Evolutionary conservation across 2,888 invertebrate species (phyloP), one percentile per base, ranked within the genome.

Genomic region (Prenolepis imparis): DNA sequence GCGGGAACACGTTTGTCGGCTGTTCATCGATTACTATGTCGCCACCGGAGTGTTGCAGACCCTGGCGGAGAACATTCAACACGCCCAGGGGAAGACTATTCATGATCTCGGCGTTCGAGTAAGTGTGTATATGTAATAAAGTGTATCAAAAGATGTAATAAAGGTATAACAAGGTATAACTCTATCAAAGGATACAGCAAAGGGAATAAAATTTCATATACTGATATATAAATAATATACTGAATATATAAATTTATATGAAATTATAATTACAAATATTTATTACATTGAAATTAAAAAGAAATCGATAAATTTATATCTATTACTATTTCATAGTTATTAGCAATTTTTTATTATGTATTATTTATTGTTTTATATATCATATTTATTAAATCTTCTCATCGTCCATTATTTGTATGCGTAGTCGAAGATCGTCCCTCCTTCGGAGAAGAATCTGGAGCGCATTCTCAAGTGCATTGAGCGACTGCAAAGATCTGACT

Each of bases 1-100:
- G 87, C 97, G 98, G 86, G 97, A 97, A 84, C 97, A 98, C 92
- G 96, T 99, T 86, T 98, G 98, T 93, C 96, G 97, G 89, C 95
- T 98, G 91, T 97, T 98, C 92, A 97, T 99, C 85, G 97, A 98
- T 75, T 98, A 98, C 95, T 99, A 98, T 94, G 98, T 97, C 4
- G 95, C 96, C 87, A 96, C 96, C 28, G 96, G 97, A 36, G 97
- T 97, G 86, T 97, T 98, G 83, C 96, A 97, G 83, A 95, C 97
- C 66, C 95, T 98, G 89, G 97, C 97, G 80, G 96, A 97, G 21
- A 97, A 97, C 87, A 97, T 97, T 74, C 96, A 96, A 86, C 96
- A 96, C 72, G 97, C 97, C 4, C 96, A 96, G 75, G 96, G 96
- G 64, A 96, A 97, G 73, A 96, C 97, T 8, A 96, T 97, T 6